Evolutionary conservation across 2,113 vertebrate species (phyloP).

Genomic region (Piaya cayana): DNA sequence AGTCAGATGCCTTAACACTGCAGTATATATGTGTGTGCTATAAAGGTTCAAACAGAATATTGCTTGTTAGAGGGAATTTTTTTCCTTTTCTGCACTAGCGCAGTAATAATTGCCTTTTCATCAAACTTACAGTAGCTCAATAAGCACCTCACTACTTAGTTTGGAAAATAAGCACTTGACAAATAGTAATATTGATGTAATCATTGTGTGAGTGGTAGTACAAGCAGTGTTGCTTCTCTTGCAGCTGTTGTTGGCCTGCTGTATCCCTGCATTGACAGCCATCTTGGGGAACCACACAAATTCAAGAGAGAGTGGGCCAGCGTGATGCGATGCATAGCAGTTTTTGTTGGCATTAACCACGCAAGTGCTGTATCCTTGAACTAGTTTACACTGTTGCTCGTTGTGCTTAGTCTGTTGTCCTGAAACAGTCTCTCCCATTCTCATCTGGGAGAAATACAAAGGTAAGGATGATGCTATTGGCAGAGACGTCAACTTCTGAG

Average conservation of each 20-base stretch:
- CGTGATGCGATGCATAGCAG: constrained; percentile 84
- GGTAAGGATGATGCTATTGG: neutral
- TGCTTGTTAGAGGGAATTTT: neutral
- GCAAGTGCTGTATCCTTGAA: constrained; percentile 85
- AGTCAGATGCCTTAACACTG: neutral
- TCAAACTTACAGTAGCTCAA: neutral
- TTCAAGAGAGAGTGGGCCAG: constrained; percentile 87
- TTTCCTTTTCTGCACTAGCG: neutral
- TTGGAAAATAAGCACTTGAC: too few relatives aligned
- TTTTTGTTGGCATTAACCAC: constrained; percentile 86
- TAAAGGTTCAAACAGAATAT: neutral
- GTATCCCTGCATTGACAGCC: constrained; percentile 86
- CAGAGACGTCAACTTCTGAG: neutral
- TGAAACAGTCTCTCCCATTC: neutral
- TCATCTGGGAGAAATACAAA: neutral
- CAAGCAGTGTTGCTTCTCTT: neutral
- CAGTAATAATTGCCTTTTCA: neutral
- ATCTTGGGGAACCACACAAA: constrained; percentile 85
- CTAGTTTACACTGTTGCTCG: rapidly evolving
- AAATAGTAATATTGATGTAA: neutral
- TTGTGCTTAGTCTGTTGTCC: neutral
- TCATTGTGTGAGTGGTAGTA: neutral
- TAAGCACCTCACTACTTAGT: neutral
- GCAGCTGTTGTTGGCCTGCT: constrained; percentile 83
- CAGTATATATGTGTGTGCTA: neutral